Evolutionary conservation across 2,113 vertebrate genomes (phyloP), one percentile per base, ranked within the genome.

Genomic region (Agapornis roseicollis): DNA sequence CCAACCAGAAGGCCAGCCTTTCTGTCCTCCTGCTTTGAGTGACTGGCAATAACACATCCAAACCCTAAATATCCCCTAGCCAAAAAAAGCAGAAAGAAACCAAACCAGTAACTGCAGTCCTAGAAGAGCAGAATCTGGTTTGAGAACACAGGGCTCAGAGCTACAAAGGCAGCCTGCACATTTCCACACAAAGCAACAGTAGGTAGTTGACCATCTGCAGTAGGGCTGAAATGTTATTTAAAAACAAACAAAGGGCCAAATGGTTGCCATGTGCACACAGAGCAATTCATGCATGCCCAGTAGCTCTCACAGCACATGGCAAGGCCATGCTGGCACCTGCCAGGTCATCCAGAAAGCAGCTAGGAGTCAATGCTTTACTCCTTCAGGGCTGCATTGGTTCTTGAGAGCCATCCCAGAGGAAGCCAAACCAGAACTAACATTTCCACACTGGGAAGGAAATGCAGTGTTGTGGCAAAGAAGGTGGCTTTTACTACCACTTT

Each of bases 71-170:
- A 70, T 25, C 4, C 17, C 14, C 28, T 41, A 69, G 23, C 14
- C 37, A 71, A 60, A 56, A 28, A 12, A n/a, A 10, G 16, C 17
- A 47, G 39, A 46, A 19, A 17, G 7, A 37, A 47, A 17, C 14
- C 9, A 41, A 47, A 68, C 25, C 27, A 50, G 27, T 42, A 64
- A 27, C 65, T 23, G 18, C 52, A 7, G 11, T 42, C 39, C 37
- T 27, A 18, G 27, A 85, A 90, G 33, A 0, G 0, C 20, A 55
- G 0, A n/a, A 31, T 29, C 22, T 73, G 55, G 13, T 56, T 27
- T 15, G 50, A 66, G 53, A 74, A 29, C 0, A 0, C 2, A 0
- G 29, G 7, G 1, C 31, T 18, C 41, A 33, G 33, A 24, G 35
- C 35, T 27, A 6, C 53, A 13, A 28, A 63, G 27, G 50, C 90